Evolutionary conservation across 1,140 invertebrate species (phyloP).

Genomic region (Acarapis woodi): DNA sequence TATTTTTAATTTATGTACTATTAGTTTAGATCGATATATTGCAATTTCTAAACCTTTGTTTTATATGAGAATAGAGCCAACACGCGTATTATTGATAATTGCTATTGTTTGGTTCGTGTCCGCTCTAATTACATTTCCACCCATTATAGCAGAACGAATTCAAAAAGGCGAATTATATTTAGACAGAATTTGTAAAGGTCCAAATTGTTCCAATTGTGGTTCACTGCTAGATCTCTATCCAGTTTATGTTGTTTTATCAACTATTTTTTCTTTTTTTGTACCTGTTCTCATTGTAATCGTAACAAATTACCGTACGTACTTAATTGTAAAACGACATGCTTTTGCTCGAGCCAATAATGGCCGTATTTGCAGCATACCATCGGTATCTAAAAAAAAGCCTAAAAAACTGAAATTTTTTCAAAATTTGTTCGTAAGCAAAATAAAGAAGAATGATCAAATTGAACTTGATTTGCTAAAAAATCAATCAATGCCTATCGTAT

Average conservation of each 20-base stretch:
- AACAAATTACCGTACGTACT: not conserved
- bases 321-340: too few species aligned
- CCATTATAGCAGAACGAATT: not conserved
- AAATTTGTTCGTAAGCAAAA: too few species aligned
- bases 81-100: constrained; percentile 17
- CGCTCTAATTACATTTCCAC: not conserved
- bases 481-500: too few species aligned
- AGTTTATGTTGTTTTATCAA: not conserved
- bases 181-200: not conserved
- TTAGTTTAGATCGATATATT: constrained; percentile 68
- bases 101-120: not conserved
- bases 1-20: constrained; percentile 47
- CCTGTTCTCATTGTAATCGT: not conserved
- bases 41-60: constrained; percentile 68
- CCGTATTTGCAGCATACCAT: too few species aligned
- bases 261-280: not conserved
- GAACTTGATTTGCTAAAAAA: too few species aligned
- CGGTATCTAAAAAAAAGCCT: too few species aligned
- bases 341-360: too few species aligned
- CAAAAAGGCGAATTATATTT: too few species aligned
- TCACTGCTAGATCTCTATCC: too few species aligned
- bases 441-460: too few species aligned
- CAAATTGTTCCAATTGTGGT: not conserved
- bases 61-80: too few species aligned
- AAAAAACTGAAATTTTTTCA: too few species aligned